Conservation (phyloP, 2,888 invertebrate species). For the Linnaemya vulpina region DNA sequence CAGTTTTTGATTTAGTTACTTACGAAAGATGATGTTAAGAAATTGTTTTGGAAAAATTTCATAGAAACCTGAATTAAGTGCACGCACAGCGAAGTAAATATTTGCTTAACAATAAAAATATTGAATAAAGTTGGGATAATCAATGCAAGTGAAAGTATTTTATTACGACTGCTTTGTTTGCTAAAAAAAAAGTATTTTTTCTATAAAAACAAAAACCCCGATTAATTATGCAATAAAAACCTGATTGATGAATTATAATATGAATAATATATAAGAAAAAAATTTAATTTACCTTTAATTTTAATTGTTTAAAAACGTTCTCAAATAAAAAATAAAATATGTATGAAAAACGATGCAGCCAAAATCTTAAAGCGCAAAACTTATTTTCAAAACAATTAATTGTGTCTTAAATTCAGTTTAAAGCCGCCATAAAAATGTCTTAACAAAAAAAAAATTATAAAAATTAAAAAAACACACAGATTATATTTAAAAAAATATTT, state of each 20-base stretch:
- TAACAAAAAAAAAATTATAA: background rate
- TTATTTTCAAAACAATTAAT: background rate
- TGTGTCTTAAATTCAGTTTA: background rate
- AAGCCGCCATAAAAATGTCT: background rate
- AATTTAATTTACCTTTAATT: background rate
- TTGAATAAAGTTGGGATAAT: conserved; percentile 1
- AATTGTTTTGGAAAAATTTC: conserved; percentile 4
- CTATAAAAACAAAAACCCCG: no score
- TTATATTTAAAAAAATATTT: background rate
- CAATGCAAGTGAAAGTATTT: conserved; percentile 55
- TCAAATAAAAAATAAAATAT: background rate
- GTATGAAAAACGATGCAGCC: background rate
- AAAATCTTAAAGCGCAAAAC: background rate
- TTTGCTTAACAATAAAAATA: background rate
- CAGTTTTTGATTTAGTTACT: conserved; percentile 6
- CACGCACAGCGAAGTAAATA: conserved; percentile 33
- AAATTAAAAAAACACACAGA: background rate
- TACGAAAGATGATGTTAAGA: background rate
- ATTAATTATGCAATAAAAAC: conserved; percentile 22
- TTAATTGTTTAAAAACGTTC: background rate
- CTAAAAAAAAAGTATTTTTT: background rate
- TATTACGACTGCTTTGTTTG: background rate
- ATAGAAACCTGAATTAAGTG: background rate
- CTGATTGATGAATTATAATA: background rate
- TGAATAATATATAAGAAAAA: background rate